Evolutionary conservation across 2,888 invertebrate species (phyloP), one percentile per base, ranked within the genome.

Genomic region (Halocaridina rubra): DNA sequence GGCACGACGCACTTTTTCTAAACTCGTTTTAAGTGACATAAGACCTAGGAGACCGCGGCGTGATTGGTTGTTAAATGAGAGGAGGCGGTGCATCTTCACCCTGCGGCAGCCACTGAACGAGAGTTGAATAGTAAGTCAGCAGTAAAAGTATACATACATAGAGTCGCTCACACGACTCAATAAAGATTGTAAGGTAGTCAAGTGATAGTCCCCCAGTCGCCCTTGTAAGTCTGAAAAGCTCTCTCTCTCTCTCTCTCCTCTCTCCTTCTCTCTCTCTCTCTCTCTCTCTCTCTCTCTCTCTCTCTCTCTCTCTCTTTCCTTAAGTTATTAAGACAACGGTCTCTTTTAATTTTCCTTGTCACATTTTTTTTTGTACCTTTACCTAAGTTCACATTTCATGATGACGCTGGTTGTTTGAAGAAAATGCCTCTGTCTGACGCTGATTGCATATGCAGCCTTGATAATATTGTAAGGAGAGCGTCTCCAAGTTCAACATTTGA

Each of bases 111-210:
- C 78, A 78, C 69, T 82, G 82, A 77, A 84, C 82, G 82, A 84
- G 82, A 84, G 53, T 71, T 84, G 82, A 84, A 84, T 84, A 84
- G 78, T 64, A 84, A 84, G 82, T 84, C 61, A 78, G 78, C 77
- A 77, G 61, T 59, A 59, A 33, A 27, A 84, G 72, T 61, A 75
- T n/a, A n/a, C n/a, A n/a, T n/a, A n/a, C n/a, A n/a, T n/a, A n/a
- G n/a, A 78, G 82, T 78, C 61, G 72, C 72, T 72, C 39, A 32
- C 71, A 39, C 29, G 61, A 69, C 72, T 59, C 78, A n/a, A 39
- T 27, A 29, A 71, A 64, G 78, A 33, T 39, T 19, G 82, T 71
- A 32, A 72, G 82, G 46, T 27, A 32, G 30, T 57, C 61, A 59
- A 59, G 19, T 53, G 33, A 27, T 32, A 30, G 16, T 69, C 30